Evolutionary conservation across 2,888 invertebrate species (phyloP).

Genomic region (Orthosia gracilis): DNA sequence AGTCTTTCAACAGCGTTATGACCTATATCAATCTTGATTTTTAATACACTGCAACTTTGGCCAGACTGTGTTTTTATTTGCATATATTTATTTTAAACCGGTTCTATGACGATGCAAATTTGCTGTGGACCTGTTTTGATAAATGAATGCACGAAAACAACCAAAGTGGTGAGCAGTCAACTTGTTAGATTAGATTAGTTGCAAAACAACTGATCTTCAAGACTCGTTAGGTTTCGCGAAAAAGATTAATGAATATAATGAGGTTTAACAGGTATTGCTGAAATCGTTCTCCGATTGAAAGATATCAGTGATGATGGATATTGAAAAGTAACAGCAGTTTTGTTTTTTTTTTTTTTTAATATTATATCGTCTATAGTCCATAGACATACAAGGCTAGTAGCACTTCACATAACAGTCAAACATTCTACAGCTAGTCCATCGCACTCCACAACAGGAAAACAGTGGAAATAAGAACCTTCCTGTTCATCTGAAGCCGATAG

Average conservation of each 20-base stretch:
- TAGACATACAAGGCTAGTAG: background rate
- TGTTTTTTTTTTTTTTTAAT: background rate
- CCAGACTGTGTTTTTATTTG: slow-evolving; percentile 5
- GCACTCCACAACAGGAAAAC: background rate
- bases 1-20: background rate
- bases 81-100: background rate
- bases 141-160: background rate
- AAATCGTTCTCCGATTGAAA: background rate
- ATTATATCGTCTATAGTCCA: background rate
- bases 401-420: background rate
- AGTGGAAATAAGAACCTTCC: background rate
- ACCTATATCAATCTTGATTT: background rate
- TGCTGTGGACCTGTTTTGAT: background rate
- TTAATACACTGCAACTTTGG: background rate
- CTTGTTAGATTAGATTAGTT: background rate
- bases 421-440: background rate
- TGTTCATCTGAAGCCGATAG: background rate
- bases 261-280: background rate
- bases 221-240: background rate
- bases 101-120: background rate
- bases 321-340: background rate
- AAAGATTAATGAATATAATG: background rate
- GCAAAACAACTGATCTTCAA: background rate
- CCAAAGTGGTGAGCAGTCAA: background rate
- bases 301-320: slow-evolving; percentile 3